phyloP scores from a whole-genome alignment of 2,888 invertebrate genomes.

The Endomychus coccineus region DNA sequence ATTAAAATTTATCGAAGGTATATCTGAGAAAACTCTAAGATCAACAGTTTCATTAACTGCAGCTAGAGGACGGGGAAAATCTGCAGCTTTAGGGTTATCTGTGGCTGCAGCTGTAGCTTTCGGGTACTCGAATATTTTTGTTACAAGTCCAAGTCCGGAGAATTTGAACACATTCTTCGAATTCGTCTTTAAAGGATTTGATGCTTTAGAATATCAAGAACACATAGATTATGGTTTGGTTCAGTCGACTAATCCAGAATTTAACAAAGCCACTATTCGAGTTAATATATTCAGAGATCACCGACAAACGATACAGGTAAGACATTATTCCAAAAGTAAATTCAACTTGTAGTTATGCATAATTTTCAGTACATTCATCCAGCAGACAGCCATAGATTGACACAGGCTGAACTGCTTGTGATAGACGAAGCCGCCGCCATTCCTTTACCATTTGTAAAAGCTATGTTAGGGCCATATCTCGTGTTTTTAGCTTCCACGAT shows the following conservation, averaged over 20 bases:
- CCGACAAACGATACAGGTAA: constrained; percentile 85
- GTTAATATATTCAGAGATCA: constrained; percentile 87
- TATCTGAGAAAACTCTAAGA: constrained; percentile 82
- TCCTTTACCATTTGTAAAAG: constrained; percentile 85
- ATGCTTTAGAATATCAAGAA: constrained; percentile 89
- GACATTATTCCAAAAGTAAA: constrained; percentile 14
- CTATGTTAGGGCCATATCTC: constrained; percentile 83
- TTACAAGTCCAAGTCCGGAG: constrained; percentile 96
- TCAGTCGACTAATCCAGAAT: constrained; percentile 91
- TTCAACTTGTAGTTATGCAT: neutral
- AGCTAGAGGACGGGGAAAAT: constrained; percentile 95
- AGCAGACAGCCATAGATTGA: constrained; percentile 76
- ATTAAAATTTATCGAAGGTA: constrained; percentile 86
- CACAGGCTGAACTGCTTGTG: constrained; percentile 89
- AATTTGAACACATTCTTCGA: constrained; percentile 96
- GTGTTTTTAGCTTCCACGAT: constrained; percentile 95
- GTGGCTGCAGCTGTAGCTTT: constrained; percentile 80
- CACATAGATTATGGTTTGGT: constrained; percentile 92
- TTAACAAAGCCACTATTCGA: constrained; percentile 91
- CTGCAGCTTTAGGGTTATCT: constrained; percentile 90
- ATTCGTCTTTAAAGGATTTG: constrained; percentile 92
- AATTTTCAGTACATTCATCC: constrained; percentile 85
- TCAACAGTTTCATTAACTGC: constrained; percentile 94
- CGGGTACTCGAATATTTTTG: constrained; percentile 84
- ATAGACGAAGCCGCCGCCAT: constrained; percentile 99